Conservation (phyloP, 1,140 invertebrate species). For the Antheraea mylitta region DNA sequence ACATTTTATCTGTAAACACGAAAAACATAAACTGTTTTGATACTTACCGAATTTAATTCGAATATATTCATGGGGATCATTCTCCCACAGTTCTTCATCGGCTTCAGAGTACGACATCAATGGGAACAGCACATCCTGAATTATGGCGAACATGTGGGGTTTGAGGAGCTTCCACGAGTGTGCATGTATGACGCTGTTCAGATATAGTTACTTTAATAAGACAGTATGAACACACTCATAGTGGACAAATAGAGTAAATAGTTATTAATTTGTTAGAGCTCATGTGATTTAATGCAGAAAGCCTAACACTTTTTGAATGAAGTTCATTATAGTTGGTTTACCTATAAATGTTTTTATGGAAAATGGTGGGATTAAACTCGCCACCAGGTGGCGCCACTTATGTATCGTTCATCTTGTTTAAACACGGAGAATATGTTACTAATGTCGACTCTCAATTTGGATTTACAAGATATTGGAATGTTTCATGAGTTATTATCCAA, state of each 20-base stretch:
- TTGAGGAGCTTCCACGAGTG: constrained; percentile 98
- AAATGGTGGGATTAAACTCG: too few species aligned
- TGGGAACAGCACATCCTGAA: constrained; percentile 97
- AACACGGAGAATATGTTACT: too few species aligned
- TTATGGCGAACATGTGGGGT: constrained; percentile 93
- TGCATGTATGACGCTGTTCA: constrained; percentile 87
- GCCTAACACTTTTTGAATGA: too few species aligned
- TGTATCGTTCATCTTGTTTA: too few species aligned
- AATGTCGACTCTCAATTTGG: too few species aligned
- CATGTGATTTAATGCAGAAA: too few species aligned
- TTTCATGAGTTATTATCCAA: too few species aligned
- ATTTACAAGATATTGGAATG: too few species aligned
- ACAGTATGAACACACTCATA: background rate
- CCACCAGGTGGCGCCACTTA: too few species aligned
- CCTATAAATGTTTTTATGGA: too few species aligned
- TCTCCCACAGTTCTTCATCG: constrained; percentile 97
- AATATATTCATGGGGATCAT: constrained; percentile 98
- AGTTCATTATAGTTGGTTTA: too few species aligned
- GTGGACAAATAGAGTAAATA: background rate
- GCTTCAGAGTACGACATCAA: constrained; percentile 96
- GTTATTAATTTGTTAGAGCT: too few species aligned
- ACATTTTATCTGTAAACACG: background rate
- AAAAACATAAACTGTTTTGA: constrained; percentile 13
- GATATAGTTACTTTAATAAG: background rate
- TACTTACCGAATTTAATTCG: constrained; percentile 93